Evolutionary conservation across 2,888 invertebrate genomes (phyloP).

Genomic region (Panopea generosa): DNA sequence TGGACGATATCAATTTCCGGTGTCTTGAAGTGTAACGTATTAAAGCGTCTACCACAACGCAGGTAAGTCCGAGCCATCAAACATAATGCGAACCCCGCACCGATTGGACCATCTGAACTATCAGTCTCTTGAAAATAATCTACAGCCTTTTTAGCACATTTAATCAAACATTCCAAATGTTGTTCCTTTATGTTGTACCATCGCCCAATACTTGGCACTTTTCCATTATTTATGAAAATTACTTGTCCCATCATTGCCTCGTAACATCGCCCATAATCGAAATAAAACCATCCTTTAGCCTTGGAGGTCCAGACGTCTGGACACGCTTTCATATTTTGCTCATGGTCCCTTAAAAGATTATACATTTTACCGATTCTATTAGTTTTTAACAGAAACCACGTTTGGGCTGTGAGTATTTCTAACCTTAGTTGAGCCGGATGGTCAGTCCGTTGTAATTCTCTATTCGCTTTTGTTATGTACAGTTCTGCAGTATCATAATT

Average conservation of each 20-base stretch:
- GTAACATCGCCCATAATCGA: constrained; percentile 8
- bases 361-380: constrained; percentile 12
- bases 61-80: background rate
- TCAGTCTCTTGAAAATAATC: constrained; percentile 12
- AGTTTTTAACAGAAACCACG: constrained; percentile 10
- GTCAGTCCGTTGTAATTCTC: background rate
- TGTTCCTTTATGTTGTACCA: background rate
- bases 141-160: constrained; percentile 7
- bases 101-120: constrained; percentile 20
- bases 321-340: constrained; percentile 5
- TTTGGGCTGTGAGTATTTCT: constrained; percentile 15
- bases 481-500: background rate
- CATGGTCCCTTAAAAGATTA: background rate
- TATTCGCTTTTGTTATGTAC: background rate
- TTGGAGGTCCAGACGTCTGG: constrained; percentile 9
- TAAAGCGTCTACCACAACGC: no score
- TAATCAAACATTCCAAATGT: background rate
- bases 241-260: background rate
- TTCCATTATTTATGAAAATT: background rate
- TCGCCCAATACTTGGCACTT: background rate
- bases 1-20: background rate
- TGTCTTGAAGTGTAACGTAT: background rate
- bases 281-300: constrained; percentile 21
- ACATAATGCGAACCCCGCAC: constrained; percentile 9
- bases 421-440: background rate